Evolutionary conservation across 2,113 vertebrate species (phyloP).

Genomic region (Laticauda laticaudata): DNA sequence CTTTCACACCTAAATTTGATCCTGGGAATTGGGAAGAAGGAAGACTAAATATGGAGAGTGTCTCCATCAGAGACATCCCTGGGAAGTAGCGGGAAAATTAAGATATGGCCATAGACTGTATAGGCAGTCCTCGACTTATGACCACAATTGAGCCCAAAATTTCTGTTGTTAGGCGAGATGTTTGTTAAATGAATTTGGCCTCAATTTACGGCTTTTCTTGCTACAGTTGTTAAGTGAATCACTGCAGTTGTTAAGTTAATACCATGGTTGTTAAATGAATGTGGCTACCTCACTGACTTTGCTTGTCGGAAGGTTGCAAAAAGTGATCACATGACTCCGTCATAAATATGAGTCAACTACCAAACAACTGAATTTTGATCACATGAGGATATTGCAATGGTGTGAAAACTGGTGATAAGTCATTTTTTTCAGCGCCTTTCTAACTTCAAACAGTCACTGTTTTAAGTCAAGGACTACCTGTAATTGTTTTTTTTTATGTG

Average conservation of each 20-base stretch:
- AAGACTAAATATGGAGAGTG: not conserved
- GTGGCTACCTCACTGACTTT: not conserved
- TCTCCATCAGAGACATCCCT: not conserved
- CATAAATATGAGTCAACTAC: not conserved
- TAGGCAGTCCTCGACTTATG: not conserved
- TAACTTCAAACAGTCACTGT: not conserved
- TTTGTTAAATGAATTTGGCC: not conserved
- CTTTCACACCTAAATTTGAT: not conserved
- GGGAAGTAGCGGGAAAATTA: not conserved
- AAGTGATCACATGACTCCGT: not conserved
- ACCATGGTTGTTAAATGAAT: not conserved
- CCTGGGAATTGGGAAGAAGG: not conserved
- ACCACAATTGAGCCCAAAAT: not conserved
- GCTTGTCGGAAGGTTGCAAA: not conserved
- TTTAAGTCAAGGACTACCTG: not conserved
- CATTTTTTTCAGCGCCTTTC: not conserved
- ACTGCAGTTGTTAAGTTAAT: not conserved
- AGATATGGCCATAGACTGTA: not conserved
- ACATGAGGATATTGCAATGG: not conserved
- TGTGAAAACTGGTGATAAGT: not conserved
- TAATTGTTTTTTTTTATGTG: not conserved
- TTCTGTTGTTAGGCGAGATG: not conserved
- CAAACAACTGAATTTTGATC: not conserved
- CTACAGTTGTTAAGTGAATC: not conserved
- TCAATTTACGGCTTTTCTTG: not conserved